phyloP scores from a whole-genome alignment of 1,140 invertebrate species.

The Eumaeus atala region DNA sequence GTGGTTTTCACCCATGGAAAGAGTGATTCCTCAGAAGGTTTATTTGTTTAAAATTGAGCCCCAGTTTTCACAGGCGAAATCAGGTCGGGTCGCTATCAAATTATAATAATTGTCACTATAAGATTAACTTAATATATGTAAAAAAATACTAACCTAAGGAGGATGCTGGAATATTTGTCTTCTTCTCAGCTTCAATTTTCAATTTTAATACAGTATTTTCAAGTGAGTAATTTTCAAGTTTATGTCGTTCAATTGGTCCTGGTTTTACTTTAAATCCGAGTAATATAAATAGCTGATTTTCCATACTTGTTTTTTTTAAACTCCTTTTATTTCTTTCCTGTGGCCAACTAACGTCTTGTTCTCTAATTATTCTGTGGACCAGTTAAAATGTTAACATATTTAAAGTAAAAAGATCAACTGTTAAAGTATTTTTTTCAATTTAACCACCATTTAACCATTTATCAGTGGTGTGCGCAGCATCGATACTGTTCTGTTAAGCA shows the following conservation, averaged over 20 bases:
- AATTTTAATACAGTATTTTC: constrained; percentile 53
- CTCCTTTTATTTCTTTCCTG: background rate
- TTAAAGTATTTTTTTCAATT: no score
- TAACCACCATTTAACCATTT: no score
- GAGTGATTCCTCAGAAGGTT: background rate
- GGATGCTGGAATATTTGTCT: constrained; percentile 49
- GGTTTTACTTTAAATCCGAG: constrained; percentile 64
- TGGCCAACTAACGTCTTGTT: background rate
- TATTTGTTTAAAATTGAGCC: background rate
- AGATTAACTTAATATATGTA: constrained; percentile 4
- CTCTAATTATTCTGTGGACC: background rate
- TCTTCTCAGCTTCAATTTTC: constrained; percentile 55
- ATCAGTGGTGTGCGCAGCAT: no score
- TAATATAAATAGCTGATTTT: constrained; percentile 45
- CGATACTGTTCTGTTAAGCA: no score
- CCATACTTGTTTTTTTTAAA: constrained; percentile 24
- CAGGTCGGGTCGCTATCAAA: no score
- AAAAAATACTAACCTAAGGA: constrained; percentile 42
- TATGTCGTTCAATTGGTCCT: constrained; percentile 54
- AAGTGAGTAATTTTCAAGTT: constrained; percentile 54
- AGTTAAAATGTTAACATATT: no score
- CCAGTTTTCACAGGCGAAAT: no score
- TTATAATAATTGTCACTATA: background rate
- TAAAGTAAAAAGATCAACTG: no score
- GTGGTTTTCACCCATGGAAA: no score